phyloP scores from a whole-genome alignment of 2,113 vertebrate species.

The Tangachromis dhanisi region DNA sequence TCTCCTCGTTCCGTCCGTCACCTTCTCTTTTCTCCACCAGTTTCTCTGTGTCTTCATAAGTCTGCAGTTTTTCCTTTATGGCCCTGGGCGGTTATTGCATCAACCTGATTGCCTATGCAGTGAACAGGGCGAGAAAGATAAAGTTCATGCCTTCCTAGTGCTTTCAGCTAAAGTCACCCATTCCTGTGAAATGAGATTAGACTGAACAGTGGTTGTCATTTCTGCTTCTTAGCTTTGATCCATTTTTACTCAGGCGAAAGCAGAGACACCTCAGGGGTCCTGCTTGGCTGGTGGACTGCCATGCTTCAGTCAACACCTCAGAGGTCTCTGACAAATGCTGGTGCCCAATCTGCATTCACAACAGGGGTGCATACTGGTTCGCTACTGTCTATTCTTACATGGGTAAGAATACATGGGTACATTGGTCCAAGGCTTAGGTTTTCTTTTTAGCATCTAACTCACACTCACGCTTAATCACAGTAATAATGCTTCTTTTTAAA shows the following conservation, averaged over 20 bases:
- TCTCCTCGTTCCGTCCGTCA: background rate
- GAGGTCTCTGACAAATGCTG: background rate
- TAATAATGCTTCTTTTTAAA: background rate
- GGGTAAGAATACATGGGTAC: background rate
- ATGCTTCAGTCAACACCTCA: background rate
- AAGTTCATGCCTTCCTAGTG: background rate
- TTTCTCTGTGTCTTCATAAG: background rate
- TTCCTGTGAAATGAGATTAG: slow-evolving; percentile 20
- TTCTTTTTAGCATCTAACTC: background rate
- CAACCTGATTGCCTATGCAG: background rate
- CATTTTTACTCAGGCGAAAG: background rate
- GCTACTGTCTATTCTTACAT: background rate
- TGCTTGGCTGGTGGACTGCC: background rate
- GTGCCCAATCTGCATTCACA: slow-evolving; percentile 12
- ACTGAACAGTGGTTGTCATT: slow-evolving; percentile 4
- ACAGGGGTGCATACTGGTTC: background rate
- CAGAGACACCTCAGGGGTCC: slow-evolving; percentile 1
- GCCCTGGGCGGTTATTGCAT: background rate
- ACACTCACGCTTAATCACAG: background rate
- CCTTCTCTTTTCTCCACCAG: background rate
- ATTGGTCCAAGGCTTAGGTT: background rate
- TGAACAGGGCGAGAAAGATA: background rate
- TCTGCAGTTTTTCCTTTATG: background rate
- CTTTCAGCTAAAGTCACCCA: background rate
- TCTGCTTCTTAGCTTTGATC: slow-evolving; percentile 22